phyloP scores from a whole-genome alignment of 1,140 invertebrate genomes.

The Batillaria attramentaria region DNA sequence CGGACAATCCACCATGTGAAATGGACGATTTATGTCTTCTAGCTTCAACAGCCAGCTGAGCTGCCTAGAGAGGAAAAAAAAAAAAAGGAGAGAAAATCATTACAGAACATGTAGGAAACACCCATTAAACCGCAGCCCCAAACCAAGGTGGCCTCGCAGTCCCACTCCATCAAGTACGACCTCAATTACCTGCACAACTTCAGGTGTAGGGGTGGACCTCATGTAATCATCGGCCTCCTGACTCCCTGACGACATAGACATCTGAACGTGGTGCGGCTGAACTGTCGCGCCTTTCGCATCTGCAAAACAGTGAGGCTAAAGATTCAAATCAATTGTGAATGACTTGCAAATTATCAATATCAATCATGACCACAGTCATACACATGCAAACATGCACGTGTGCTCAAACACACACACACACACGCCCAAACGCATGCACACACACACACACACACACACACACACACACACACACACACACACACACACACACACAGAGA shows the following conservation, averaged over 20 bases:
- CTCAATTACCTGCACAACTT: constrained; percentile 49
- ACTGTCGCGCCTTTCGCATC: constrained; percentile 66
- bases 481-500: too few species aligned
- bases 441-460: not conserved
- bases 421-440: not conserved
- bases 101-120: constrained; percentile 23
- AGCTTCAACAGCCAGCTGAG: constrained; percentile 52
- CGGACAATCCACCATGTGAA: not conserved
- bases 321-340: not conserved
- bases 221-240: constrained; percentile 42
- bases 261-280: constrained; percentile 65
- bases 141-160: too few species aligned
- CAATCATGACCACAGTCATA: not conserved
- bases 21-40: constrained; percentile 42
- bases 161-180: not conserved
- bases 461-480: not conserved
- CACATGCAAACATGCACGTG: not conserved
- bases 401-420: not conserved
- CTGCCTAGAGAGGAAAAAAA: constrained; percentile 41
- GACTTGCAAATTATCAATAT: not conserved
- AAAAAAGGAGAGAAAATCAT: not conserved
- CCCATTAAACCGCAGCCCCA: constrained; percentile 6
- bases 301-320: constrained; percentile 31
- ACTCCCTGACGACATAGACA: constrained; percentile 4
- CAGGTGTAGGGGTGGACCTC: constrained; percentile 43